Evolutionary conservation across 1,140 invertebrate genomes (phyloP).

Genomic region (Bombus waltoni): DNA sequence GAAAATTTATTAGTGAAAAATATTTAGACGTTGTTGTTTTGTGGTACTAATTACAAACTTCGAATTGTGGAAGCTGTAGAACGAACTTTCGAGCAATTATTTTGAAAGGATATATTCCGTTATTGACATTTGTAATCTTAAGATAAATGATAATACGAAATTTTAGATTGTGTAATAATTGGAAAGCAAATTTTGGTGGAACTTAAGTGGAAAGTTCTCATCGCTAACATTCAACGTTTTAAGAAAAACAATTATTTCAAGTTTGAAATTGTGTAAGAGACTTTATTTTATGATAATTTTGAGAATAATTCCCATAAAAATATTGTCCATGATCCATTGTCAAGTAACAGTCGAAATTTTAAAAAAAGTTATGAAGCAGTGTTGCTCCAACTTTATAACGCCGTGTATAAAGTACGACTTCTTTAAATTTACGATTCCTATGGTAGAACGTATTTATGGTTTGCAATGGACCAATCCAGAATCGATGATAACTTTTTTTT

Average conservation of each 20-base stretch:
- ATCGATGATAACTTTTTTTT: neutral
- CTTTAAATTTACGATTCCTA: neutral
- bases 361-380: neutral
- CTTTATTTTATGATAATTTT: no score
- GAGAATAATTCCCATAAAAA: no score
- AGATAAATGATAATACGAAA: no score
- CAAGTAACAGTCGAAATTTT: no score
- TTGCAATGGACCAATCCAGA: neutral
- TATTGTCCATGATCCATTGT: no score
- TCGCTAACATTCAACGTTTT: no score
- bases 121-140: no score
- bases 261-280: neutral
- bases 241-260: neutral
- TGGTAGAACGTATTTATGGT: neutral
- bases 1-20: neutral
- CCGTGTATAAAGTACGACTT: no score
- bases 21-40: neutral
- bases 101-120: no score
- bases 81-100: neutral
- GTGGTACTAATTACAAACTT: neutral
- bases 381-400: neutral
- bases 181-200: no score
- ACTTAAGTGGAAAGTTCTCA: no score
- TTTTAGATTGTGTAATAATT: no score
- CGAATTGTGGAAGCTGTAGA: neutral